Evolutionary conservation across 2,888 invertebrate species (phyloP), one percentile per base, ranked within the genome.

Genomic region (Sipunculus nudus): DNA sequence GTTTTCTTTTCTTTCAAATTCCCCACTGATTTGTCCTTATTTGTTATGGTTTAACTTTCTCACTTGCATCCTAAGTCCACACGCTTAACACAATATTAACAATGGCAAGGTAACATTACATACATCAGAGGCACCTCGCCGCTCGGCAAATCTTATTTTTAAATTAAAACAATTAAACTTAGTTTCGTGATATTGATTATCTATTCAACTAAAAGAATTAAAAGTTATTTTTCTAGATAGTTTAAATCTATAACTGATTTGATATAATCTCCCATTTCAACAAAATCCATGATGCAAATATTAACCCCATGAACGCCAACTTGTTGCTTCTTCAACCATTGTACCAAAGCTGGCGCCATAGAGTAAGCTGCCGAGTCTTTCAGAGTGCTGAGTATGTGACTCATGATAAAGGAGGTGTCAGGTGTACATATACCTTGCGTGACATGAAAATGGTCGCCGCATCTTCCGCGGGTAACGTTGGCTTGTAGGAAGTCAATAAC

Each of bases 401-500:
- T n/a, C n/a, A n/a, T n/a, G n/a, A n/a, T n/a, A n/a, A n/a, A 74
- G 2, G 62, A 57, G 1, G 71, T 62, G 52, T 73, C 72, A 16
- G 84, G 93, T 0, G 94, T 94, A 21, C 94, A 81, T 16, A 94
- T 87, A 48, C 91, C 92, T 75, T 94, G 94, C 16, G 91, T 90
- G 1, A 92, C 89, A 75, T 89, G 91, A 3, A 92, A 93, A 43
- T 85, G 84, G 23, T 87, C 84, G 0, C 86, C 83, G 1, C 87
- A 84, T 4, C 92, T 84, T 3, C 68, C 63, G 0, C 84, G 81
- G n/a, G 83, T 74, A 38, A 89, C 75, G 10, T 88, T 86, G 19
- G 85, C 77, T 43, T 87, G 84, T 25, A 93, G 83, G 78, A 88
- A 91, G 8, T 84, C 67, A 6, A 90, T 71, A 35, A 94, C 83